Evolutionary conservation across 2,113 vertebrate species (phyloP).

Genomic region (Lonchura striata): DNA sequence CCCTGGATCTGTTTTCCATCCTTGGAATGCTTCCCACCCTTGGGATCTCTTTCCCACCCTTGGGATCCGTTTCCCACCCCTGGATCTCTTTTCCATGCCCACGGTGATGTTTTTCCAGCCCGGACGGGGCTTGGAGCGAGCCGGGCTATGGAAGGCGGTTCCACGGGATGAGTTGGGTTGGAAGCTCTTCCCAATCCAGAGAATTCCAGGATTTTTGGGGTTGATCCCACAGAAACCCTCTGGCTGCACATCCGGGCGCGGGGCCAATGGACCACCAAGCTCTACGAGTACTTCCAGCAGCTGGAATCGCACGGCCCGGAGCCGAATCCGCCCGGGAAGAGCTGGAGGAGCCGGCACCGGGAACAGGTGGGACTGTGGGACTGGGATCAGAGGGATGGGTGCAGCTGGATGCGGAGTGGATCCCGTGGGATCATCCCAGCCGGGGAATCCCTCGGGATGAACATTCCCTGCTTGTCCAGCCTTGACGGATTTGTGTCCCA

Average conservation of each 20-base stretch:
- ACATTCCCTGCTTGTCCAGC: background rate
- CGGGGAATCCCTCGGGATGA: fast-evolving
- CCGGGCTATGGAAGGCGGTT: fast-evolving
- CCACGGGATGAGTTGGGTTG: background rate
- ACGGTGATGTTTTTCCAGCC: fast-evolving
- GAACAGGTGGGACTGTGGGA: constrained; percentile 53
- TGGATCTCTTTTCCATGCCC: background rate
- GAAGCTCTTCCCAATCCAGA: fast-evolving
- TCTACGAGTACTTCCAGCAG: constrained; percentile 83
- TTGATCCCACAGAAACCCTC: constrained; percentile 73
- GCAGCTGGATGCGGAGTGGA: background rate
- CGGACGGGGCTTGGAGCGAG: fast-evolving
- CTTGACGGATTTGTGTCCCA: background rate
- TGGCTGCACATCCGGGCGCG: constrained; percentile 87
- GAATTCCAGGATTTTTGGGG: background rate
- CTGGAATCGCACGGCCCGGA: background rate
- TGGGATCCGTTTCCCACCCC: background rate
- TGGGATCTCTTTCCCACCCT: background rate
- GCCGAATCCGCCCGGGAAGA: constrained; percentile 43
- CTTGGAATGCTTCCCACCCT: background rate
- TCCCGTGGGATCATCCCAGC: background rate
- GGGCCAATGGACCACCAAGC: constrained; percentile 88
- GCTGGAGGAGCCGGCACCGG: constrained; percentile 43
- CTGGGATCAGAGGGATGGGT: background rate
- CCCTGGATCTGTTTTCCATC: background rate